Evolutionary conservation across 2,888 invertebrate species (phyloP), one percentile per base, ranked within the genome.

Genomic region (Maniola hyperantus): DNA sequence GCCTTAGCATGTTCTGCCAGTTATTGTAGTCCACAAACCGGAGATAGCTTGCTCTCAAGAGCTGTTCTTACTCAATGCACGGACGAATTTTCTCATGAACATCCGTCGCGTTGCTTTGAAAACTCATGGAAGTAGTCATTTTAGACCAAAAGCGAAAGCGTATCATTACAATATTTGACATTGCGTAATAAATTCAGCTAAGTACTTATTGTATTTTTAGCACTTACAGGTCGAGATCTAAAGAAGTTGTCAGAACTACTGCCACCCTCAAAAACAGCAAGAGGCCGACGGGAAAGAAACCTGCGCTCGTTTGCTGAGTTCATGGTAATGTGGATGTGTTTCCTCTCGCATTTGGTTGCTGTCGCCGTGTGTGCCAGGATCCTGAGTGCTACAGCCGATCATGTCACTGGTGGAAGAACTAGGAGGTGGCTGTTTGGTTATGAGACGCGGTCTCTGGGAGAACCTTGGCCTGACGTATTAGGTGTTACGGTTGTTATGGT

Each of bases 391-490:
- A 94, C 94, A 0, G 93, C 94, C 7, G 94, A 94, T 75, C 94
- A 94, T 71, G 93, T 94, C 66, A 94, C 93, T 39, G 93, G 89
- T 18, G 94, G 94, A 0, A 83, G 93, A 44, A 93, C 94, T n/a
- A 89, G 94, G 67, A 88, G 93, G 55, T 94, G 94, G 93, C 78
- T 94, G 46, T 93, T 94, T 73, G 94, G 94, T 1, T 88, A 93
- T 73, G 93, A 94, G 76, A 93, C 94, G 6, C 89, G 93, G 74
- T 89, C 93, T 0, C 79, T 94, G 64, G 94, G 94, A 0, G 94
- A 94, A 74, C 94, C 94, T 0, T 94, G 94, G 94, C 94, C 94
- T 33, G 95, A 95, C 76, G 93, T 94, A 5, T 76, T 94, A 5
- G 94, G 94, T 6, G 93, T 94, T 2, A 93, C 93, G 0, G 93